phyloP scores from a whole-genome alignment of 2,888 invertebrate species.

The Drosophila melanosoma region DNA sequence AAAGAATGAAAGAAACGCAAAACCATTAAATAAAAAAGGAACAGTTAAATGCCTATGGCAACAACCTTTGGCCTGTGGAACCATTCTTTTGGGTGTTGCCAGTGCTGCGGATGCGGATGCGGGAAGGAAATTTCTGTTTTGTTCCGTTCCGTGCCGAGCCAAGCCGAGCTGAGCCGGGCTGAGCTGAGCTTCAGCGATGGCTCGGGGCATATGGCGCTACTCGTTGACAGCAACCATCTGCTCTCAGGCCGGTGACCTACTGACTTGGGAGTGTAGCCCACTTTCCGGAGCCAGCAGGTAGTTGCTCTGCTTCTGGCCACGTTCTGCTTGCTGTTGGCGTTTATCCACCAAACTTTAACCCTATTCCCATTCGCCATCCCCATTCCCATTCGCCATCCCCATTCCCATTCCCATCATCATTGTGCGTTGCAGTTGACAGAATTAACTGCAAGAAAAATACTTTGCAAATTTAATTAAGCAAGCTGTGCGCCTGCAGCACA shows the following conservation, averaged over 20 bases:
- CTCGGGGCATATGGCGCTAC: conserved; percentile 34
- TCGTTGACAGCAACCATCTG: conserved; percentile 57
- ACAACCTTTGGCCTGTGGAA: conserved; percentile 20
- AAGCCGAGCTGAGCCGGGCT: background rate
- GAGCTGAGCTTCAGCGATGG: conserved; percentile 7
- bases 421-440: conserved; percentile 55
- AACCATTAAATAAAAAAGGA: conserved; percentile 30
- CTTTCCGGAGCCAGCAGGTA: conserved; percentile 56
- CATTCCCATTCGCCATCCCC: too few relatives aligned
- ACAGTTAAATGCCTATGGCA: conserved; percentile 36
- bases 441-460: conserved; percentile 74
- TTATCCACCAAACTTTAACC: background rate
- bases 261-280: conserved; percentile 66
- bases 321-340: conserved; percentile 26
- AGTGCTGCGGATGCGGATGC: conserved; percentile 24
- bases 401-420: background rate
- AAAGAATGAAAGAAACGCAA: background rate
- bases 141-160: conserved; percentile 18
- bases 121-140: background rate
- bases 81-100: conserved; percentile 33
- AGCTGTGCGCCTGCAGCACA: conserved; percentile 33
- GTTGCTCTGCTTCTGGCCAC: conserved; percentile 49
- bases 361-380: background rate
- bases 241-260: conserved; percentile 69
- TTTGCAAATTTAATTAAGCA: conserved; percentile 74